phyloP scores from a whole-genome alignment of 2,113 vertebrate species.

The Rhegmatorhina hoffmannsi region DNA sequence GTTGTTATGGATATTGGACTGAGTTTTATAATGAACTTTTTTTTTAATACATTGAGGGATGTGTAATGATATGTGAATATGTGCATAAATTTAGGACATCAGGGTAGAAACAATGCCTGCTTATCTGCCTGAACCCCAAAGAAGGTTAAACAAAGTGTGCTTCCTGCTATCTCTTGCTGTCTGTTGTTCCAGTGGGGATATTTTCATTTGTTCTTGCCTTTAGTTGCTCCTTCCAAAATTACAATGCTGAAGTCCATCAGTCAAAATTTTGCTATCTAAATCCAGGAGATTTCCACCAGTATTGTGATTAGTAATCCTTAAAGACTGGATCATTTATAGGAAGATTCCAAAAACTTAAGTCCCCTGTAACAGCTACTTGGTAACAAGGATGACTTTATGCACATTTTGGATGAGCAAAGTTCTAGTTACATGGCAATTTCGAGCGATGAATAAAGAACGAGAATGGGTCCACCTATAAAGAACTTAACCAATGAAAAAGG shows the following conservation, averaged over 20 bases:
- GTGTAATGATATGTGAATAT: neutral
- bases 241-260: neutral
- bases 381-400: neutral
- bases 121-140: neutral
- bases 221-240: neutral
- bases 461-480: neutral
- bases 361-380: neutral
- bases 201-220: neutral
- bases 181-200: neutral
- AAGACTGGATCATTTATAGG: neutral
- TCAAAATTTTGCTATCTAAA: neutral
- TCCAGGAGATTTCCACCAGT: neutral
- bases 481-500: neutral
- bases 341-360: neutral
- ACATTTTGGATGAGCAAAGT: neutral
- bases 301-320: neutral
- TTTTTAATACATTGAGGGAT: neutral
- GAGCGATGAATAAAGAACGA: neutral
- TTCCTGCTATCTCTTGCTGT: neutral
- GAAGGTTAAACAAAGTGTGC: neutral
- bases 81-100: neutral
- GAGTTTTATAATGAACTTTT: neutral
- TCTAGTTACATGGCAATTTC: neutral
- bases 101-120: neutral
- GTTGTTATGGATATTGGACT: neutral